These are phyloP conservation scores for Platyscapa corneri DNA, from an alignment of 1,140 invertebrate species.

Conservation along the genomic window DNA sequence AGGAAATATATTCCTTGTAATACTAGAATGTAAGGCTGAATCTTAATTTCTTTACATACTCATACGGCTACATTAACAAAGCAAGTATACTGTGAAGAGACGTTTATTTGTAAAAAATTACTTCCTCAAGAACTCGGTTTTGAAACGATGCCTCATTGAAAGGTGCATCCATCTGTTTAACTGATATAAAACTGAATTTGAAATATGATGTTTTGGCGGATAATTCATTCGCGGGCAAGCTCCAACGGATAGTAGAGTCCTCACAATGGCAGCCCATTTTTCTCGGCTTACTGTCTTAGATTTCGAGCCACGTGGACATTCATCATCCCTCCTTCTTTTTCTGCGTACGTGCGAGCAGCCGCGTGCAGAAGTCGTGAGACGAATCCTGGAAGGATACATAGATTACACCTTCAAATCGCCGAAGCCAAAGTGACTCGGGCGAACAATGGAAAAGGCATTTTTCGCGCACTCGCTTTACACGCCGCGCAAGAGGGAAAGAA, in stretches of 20 bases:
- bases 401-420: not conserved
- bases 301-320: slow-evolving; percentile 1
- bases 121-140: slow-evolving; percentile 39
- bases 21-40: not conserved
- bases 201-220: not conserved
- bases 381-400: slow-evolving; percentile 24
- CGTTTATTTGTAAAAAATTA: too few species aligned
- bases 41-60: too few species aligned
- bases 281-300: not conserved
- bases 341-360: not conserved
- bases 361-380: not conserved
- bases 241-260: not conserved
- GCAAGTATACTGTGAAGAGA: too few species aligned
- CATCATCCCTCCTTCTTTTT: not conserved
- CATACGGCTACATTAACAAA: too few species aligned
- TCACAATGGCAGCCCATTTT: not conserved
- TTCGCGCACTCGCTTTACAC: not conserved
- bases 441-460: slow-evolving; percentile 15
- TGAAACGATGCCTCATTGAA: not conserved
- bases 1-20: not conserved
- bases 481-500: not conserved
- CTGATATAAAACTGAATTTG: not conserved
- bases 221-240: not conserved
- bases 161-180: not conserved
- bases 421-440: not conserved